Evolutionary conservation across 1,140 invertebrate species (phyloP), one percentile per base, ranked within the genome.

Genomic region (Drosophila cardini): DNA sequence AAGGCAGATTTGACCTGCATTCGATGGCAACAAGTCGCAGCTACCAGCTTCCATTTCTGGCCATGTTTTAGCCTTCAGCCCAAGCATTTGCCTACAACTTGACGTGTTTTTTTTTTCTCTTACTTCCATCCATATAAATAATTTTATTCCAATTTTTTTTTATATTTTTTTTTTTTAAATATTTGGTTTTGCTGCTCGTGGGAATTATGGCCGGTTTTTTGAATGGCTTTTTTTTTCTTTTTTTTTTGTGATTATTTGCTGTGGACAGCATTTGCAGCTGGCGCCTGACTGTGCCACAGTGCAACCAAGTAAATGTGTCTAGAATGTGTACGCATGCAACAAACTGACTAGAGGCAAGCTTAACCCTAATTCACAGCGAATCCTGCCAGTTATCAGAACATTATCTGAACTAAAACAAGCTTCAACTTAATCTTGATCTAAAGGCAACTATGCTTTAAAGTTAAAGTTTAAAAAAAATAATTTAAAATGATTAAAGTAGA

Each of bases 161-260:
- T 13, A 52, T 53, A n/a, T 63, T 63, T 45, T 15, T 38, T 34
- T 53, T 62, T 45, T 32, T 55, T 62, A 68, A 58, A 58, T 58
- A 55, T 50, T 58, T 55, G 43, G 36, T 42, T 57, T 56, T 46
- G 43, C 48, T 43, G 55, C 52, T 74, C 76, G 76, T 78, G 76
- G 76, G 76, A 78, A 78, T 64, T 67, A 65, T 78, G 67, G 65
- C 76, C 62, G 72, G 76, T 78, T 70, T 78, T 64, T 38, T 64
- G 34, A 48, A 45, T 56, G 34, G 9, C 0, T 48, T 69, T 26
- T 3, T 26, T 26, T 26, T 0, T 26, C 5, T 26, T 21, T 21
- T 21, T 21, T 21, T 26, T 26, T n/a, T n/a, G n/a, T n/a, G n/a
- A n/a, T n/a, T 68, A 50, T 55, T 57, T 57, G 36, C 18, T 43